Evolutionary conservation across 2,113 vertebrate species (phyloP), one percentile per base, ranked within the genome.

Genomic region (Sclerurus mexicanus): DNA sequence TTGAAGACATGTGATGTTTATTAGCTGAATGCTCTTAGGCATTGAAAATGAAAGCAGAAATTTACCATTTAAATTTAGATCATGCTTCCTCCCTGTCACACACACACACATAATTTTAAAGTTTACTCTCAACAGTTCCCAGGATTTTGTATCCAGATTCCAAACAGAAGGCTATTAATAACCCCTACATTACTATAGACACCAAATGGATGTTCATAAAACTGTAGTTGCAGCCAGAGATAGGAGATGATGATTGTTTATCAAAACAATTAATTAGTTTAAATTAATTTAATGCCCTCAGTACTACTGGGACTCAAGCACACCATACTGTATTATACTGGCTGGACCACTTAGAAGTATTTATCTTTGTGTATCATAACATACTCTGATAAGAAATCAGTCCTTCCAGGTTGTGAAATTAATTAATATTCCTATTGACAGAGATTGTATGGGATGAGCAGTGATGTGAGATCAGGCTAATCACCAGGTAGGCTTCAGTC

Each of bases 21-120:
- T 93, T 75, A 95, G 73, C 83, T 81, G 79, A 72, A 72, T 72
- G 47, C 64, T 68, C 69, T 84, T 35, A 86, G 72, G 31, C 60
- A 49, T 10, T 93, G 85, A 90, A 90, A 94, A 92, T 33, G 56
- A 89, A 96, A 95, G 85, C 78, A 94, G 80, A 93, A 95, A 55
- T 95, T 92, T 58, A 66, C 72, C n/a, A 68, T 84, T 94, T 95
- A 95, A 80, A 93, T 96, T 95, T 93, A 94, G 93, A 91, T 49
- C 73, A 23, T 89, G 64, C 56, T 90, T 84, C 17, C 14, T 15
- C 8, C 67, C 28, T 44, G 53, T 63, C 91, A 79, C 88, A 93
- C 56, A 67, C 69, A 76, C 69, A 76, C 35, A 55, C 66, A 80
- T 31, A 58, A 90, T 93, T 86, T 86, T 86, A 44, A 93, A 88